Evolutionary conservation across 2,797 vertebrate species (phyloP).

Genomic region (Oreochromis mossambicus): DNA sequence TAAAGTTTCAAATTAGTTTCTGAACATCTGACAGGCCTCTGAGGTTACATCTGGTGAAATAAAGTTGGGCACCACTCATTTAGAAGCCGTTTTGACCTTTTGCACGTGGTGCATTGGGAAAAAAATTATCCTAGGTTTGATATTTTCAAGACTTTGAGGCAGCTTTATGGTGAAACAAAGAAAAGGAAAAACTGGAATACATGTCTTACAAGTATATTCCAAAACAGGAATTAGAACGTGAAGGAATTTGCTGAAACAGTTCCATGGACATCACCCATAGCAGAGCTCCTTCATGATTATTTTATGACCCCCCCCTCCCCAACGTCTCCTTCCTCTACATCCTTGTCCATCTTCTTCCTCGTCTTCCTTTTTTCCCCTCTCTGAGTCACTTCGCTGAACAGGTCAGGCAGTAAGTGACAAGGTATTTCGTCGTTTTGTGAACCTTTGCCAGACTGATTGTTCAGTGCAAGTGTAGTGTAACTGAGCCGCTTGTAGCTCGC

Average conservation of each 20-base stretch:
- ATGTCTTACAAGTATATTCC: neutral
- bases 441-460: conserved; percentile 87
- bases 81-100: neutral
- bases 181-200: neutral
- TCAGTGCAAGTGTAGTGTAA: conserved; percentile 84
- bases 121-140: neutral
- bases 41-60: neutral
- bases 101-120: neutral
- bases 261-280: neutral
- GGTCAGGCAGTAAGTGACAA: conserved; percentile 83
- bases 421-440: conserved; percentile 86
- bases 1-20: neutral
- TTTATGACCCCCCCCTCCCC: neutral
- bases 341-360: neutral
- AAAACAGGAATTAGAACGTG: neutral
- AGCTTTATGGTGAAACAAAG: neutral
- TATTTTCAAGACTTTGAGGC: neutral
- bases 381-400: conserved; percentile 66
- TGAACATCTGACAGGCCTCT: neutral
- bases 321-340: neutral
- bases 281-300: conserved; percentile 39
- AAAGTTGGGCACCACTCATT: neutral
- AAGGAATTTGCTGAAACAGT: neutral
- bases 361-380: neutral
- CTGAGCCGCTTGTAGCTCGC: conserved; percentile 85